Base-by-base conservation (phyloP, 2,113 vertebrate genomes). In the Cephalopterus ornatus region DNA sequence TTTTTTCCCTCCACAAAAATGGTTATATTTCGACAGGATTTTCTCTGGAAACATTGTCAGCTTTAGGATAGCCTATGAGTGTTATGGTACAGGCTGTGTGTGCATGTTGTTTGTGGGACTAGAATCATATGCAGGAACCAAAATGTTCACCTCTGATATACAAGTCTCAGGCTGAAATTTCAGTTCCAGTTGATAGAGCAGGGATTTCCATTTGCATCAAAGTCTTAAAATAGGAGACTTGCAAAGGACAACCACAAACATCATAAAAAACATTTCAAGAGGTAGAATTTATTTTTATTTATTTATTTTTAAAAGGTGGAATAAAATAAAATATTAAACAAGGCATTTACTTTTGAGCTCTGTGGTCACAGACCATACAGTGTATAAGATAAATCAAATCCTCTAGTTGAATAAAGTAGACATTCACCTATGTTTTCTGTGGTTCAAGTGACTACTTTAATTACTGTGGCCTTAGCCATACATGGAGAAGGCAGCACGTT, bases 1-100 rank as follows among this genome's bases (percentile, higher is more conserved):
- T 13, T 13, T 14, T 73, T 49, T 5, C 2, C 8, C 2, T 39
- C 4, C 0, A 9, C 21, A 52, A 8, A 1, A 0, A 3, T 11
- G 12, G 21, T 9, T 81, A 4, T 50, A 65, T 77, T 88, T 92
- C 9, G 35, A 41, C 14, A 27, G 4, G 12, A 50, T 49, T 82
- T 91, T 88, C 32, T 85, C 22, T 24, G 46, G 32, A 82, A 49
- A 5, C 11, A 15, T 28, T 74, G 32, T 49, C 14, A 94, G 61
- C 19, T 88, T 22, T 16, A 59, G 32, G 39, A 46, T 12, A 94
- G 46, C 17, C 30, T 67, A 11, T 39, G 24, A 58, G 8, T 71
- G 13, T 70, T 61, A 78, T 10, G 52, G 74, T 52, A 55, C 35
- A 73, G 49, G 9, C 13, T 67, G 16, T 74, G n/a, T 74, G 42